Conservation (phyloP, 2,113 vertebrate species). For the Penelope pileata region DNA sequence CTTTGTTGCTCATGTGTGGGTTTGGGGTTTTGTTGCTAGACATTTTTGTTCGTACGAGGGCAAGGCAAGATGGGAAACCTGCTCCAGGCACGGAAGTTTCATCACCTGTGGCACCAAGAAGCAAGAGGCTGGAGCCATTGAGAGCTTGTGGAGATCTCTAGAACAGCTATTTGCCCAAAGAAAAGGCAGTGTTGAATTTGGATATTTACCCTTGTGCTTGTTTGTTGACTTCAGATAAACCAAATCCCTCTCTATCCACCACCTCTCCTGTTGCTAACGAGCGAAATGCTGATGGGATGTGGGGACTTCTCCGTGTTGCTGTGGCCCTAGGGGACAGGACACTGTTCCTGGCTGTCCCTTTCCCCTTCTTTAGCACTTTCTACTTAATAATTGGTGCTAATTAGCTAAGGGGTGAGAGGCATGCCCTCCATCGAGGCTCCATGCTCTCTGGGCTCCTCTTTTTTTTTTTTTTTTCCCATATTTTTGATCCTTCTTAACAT, state of each 20-base stretch:
- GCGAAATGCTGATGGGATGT: background rate
- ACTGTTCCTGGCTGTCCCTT: background rate
- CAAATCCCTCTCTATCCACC: background rate
- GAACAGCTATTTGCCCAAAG: background rate
- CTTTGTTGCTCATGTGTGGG: background rate
- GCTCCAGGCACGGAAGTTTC: background rate
- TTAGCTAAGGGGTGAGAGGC: background rate
- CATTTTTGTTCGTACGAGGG: background rate
- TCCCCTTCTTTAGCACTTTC: background rate
- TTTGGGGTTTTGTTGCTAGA: background rate
- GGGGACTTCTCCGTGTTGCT: background rate
- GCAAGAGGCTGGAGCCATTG: background rate
- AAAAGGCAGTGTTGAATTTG: background rate
- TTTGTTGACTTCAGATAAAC: background rate
- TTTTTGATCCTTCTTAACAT: background rate
- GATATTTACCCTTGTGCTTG: background rate
- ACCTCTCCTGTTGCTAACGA: background rate
- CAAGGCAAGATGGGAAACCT: rapidly evolving
- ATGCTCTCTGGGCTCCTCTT: background rate
- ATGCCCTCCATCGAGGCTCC: background rate
- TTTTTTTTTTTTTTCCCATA: background rate
- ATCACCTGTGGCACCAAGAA: rapidly evolving
- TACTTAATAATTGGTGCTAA: background rate
- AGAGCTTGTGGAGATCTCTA: background rate
- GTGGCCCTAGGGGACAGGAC: background rate